Evolutionary conservation across 2,113 vertebrate genomes (phyloP).

Genomic region (Bubalus kerabau): DNA sequence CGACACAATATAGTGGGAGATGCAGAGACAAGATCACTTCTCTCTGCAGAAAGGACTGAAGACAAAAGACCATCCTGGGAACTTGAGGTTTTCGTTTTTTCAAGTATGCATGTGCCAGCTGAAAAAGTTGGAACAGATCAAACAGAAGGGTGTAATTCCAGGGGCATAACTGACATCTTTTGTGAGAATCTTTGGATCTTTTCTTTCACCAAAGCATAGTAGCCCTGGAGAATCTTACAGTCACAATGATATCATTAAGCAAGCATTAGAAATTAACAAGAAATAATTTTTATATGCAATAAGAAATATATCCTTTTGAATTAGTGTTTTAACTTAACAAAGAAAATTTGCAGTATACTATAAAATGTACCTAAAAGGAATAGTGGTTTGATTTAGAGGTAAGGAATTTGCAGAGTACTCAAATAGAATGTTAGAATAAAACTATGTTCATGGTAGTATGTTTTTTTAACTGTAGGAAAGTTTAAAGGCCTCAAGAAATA

Average conservation of each 20-base stretch:
- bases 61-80: constrained; percentile 26
- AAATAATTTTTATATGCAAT: not conserved
- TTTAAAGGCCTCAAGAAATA: not conserved
- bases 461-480: not conserved
- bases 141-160: not conserved
- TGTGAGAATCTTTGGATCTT: not conserved
- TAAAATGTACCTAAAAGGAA: not conserved
- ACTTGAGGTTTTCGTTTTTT: constrained; percentile 22
- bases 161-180: not conserved
- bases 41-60: not conserved
- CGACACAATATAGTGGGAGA: constrained; percentile 9
- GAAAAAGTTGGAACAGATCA: constrained; percentile 9
- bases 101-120: constrained; percentile 43
- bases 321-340: constrained; percentile 17
- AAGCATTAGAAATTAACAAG: not conserved
- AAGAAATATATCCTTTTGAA: not conserved
- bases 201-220: not conserved
- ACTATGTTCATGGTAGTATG: not conserved
- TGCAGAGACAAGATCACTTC: constrained; percentile 1
- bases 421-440: not conserved
- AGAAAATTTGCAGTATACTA: not conserved
- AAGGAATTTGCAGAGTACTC: not conserved
- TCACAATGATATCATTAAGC: not conserved
- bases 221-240: not conserved
- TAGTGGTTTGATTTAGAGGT: not conserved